Base-by-base conservation (phyloP, 2,888 invertebrate genomes). In the Heliothis peltigera region DNA sequence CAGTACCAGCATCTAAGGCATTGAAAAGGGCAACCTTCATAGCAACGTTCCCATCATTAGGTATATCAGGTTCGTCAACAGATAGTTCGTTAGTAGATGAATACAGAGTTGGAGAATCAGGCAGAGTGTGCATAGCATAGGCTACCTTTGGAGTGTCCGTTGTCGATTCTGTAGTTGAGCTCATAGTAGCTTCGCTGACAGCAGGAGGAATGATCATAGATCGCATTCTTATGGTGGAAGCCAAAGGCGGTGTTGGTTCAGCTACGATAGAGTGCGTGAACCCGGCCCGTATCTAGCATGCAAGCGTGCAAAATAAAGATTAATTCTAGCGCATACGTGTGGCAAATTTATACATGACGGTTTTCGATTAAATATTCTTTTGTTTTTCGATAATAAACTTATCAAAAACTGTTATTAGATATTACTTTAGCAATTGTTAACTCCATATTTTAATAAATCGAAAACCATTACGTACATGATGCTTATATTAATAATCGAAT, bases 211-310 rank as follows among this genome's bases (percentile, higher is more conserved):
- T 62, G 18, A 87, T 52, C 17, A 86, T 87, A 2, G 88, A 86
- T 1, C 89, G 85, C 88, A 89, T 87, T 44, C 89, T 82, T 22
- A 93, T 73, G 0, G 83, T 81, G 3, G 91, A 79, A 4, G 83
- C 84, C 43, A 83, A 62, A 5, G 68, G 63, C n/a, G 87, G 85
- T 18, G 6, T 25, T 25, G 80, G 53, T 2, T 87, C 84, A 8
- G 64, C 68, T 22, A 75, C 48, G 69, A 87, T 70, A 4, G 87
- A 74, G 64, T 81, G 86, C 6, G 84, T 80, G 84, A 88, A 87
- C 72, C 84, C 84, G 42, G 85, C 80, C 19, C 32, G 74, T 55
- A 92, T 89, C 94, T 94, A 92, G 49, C 89, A 83, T 91, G 91
- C 90, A 83, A 79, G 83, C 81, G 79, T 77, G 79, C 77, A 73